Conservation (phyloP, 2,888 invertebrate species). For the Augiades crinisus region DNA sequence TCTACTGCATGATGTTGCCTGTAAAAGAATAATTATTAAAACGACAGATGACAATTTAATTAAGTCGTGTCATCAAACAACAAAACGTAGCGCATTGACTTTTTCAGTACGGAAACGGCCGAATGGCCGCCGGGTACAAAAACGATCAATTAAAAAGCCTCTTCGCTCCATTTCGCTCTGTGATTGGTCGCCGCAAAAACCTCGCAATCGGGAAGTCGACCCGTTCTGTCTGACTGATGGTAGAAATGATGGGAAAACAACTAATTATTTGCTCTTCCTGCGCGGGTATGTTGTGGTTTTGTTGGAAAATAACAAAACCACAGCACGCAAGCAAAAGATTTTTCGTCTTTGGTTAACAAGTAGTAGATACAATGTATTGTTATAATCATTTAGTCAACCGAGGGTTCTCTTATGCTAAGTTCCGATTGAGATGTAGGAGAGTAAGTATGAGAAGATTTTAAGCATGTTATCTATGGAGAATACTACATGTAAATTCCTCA, state of each 20-base stretch:
- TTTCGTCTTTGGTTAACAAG: too few relatives aligned
- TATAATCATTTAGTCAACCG: too few relatives aligned
- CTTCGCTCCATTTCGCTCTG: conserved; percentile 60
- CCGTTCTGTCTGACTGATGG: conserved; percentile 50
- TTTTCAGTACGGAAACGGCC: conserved; percentile 50
- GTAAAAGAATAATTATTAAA: too few relatives aligned
- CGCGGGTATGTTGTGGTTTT: not conserved
- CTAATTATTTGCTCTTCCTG: not conserved
- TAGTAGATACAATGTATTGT: too few relatives aligned
- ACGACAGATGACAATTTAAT: conserved; percentile 2
- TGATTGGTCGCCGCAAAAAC: conserved; percentile 62
- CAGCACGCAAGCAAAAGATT: too few relatives aligned
- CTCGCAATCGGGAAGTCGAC: conserved; percentile 49
- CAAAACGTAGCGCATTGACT: conserved; percentile 21
- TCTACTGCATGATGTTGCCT: too few relatives aligned
- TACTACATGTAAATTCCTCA: too few relatives aligned
- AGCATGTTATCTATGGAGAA: too few relatives aligned
- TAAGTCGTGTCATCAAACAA: conserved; percentile 9
- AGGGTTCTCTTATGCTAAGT: too few relatives aligned
- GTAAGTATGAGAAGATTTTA: too few relatives aligned
- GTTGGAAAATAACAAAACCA: too few relatives aligned
- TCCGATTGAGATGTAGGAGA: too few relatives aligned
- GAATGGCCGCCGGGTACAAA: conserved; percentile 42
- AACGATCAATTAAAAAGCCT: conserved; percentile 54
- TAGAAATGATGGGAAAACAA: conserved; percentile 45